Base-by-base conservation (phyloP, 2,797 vertebrate genomes). In the Peromyscus attwateri region DNA sequence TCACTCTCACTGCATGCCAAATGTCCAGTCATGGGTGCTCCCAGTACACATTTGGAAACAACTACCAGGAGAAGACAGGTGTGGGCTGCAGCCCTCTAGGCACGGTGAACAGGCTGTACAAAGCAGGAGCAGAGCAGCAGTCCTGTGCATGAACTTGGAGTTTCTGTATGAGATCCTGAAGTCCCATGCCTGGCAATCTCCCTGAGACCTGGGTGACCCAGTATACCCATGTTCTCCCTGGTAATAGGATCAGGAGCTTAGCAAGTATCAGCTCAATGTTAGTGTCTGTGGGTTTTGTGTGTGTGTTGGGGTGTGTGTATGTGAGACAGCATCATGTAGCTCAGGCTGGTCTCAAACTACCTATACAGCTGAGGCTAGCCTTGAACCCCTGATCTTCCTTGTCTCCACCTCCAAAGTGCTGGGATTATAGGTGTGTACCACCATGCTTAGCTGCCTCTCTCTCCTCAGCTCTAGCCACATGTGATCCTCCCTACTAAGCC, bases 181-280 rank as follows among this genome's bases (percentile, higher is more conserved):
- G 92, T 76, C 46, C 29, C n/a, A 43, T 37, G 62, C 17, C 27
- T 57, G 34, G 37, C 21, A 71, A n/a, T 13, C 75, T 57, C 66
- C 37, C 55, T 19, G 43, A 55, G 52, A 27, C 29, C 11, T n/a
- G 29, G 31, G n/a, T 57, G 46, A 57, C 5, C 6, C n/a, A 55
- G 11, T 79, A 9, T 6, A 70, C 60, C 46, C 6, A 23, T 6
- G 23, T 73, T 85, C 40, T 66, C 64, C 0, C 0, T 25, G 1
- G 46, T n/a, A 21, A 0, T 0, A 0, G 6, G 0, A 25, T 31
- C 8, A 73, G 66, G 43, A 4, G 37, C 62, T 73, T 84, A 75
- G 40, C 34, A 10, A 17, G 4, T 27, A 14, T 29, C 60, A 64
- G 43, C 60, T 80, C 57, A 52, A 9, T 76, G 68, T 62, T 46